phyloP scores from a whole-genome alignment of 2,113 vertebrate species.

The Leptosomus discolor region DNA sequence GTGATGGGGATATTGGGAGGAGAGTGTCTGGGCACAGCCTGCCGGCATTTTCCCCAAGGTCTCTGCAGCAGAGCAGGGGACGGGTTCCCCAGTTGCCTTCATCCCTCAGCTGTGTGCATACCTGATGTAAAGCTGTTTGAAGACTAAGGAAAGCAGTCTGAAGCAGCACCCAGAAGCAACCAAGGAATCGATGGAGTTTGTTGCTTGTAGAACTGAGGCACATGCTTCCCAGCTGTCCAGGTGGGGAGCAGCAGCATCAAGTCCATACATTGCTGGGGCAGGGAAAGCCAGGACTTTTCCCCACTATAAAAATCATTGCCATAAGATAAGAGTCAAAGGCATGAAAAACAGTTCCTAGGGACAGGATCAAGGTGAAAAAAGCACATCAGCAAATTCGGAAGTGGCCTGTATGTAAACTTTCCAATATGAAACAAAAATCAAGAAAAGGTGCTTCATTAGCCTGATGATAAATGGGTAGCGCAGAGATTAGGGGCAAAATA shows the following conservation, averaged over 20 bases:
- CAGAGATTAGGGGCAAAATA: background rate
- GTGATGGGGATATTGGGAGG: too few relatives aligned
- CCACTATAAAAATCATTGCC: background rate
- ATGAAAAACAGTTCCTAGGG: background rate
- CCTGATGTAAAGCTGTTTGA: background rate
- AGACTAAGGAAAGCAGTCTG: background rate
- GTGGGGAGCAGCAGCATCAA: background rate
- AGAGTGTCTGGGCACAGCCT: fast-evolving
- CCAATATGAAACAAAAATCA: background rate
- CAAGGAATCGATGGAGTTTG: background rate
- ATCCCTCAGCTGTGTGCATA: background rate
- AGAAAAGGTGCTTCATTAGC: background rate
- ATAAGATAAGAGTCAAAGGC: background rate
- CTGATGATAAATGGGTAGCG: background rate
- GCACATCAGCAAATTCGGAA: background rate
- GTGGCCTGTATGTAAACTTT: background rate
- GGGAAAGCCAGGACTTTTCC: background rate
- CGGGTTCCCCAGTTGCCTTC: background rate
- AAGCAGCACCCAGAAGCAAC: background rate
- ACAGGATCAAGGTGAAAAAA: background rate
- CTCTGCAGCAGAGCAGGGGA: background rate
- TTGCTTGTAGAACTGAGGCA: background rate
- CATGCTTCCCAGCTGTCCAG: background rate
- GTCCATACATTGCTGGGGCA: background rate
- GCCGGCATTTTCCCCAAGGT: background rate